Evolutionary conservation across 2,797 vertebrate species (phyloP).

Genomic region (Darevskia mixta): DNA sequence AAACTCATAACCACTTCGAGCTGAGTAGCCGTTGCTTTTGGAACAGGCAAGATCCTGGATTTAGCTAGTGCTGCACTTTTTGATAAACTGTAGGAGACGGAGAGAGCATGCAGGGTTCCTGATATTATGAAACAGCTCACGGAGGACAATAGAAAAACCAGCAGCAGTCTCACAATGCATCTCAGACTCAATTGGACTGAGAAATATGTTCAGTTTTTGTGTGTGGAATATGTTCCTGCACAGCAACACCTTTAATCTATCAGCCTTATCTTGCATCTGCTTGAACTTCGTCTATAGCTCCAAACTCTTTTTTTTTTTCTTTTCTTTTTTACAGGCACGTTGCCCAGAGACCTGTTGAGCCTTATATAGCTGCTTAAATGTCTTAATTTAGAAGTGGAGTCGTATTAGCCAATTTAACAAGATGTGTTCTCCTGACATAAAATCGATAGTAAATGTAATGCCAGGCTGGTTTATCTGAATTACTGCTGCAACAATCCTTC

Average conservation of each 20-base stretch:
- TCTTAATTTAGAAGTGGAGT: constrained; percentile 70
- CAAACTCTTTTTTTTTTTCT: background rate
- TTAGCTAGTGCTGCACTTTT: background rate
- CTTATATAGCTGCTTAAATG: constrained; percentile 24
- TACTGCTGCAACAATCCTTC: constrained; percentile 64
- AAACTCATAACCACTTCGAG: background rate
- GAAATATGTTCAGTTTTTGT: background rate
- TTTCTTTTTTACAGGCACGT: constrained; percentile 7
- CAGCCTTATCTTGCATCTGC: background rate
- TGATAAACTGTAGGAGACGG: background rate
- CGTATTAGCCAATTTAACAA: constrained; percentile 77
- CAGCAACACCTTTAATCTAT: background rate
- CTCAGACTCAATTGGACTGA: constrained; percentile 21
- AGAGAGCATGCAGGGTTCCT: constrained; percentile 4
- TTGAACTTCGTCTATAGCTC: background rate
- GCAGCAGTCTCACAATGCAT: background rate
- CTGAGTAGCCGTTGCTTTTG: background rate
- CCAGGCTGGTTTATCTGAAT: constrained; percentile 58
- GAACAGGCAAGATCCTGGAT: background rate
- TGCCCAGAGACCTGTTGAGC: constrained; percentile 27
- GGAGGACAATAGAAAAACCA: background rate
- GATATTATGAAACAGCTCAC: background rate
- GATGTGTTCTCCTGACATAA: constrained; percentile 66
- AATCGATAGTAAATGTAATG: constrained; percentile 81
- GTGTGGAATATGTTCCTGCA: background rate